Conservation (phyloP, 2,797 vertebrate genomes). For the Heteromormyrus szaboi region DNA sequence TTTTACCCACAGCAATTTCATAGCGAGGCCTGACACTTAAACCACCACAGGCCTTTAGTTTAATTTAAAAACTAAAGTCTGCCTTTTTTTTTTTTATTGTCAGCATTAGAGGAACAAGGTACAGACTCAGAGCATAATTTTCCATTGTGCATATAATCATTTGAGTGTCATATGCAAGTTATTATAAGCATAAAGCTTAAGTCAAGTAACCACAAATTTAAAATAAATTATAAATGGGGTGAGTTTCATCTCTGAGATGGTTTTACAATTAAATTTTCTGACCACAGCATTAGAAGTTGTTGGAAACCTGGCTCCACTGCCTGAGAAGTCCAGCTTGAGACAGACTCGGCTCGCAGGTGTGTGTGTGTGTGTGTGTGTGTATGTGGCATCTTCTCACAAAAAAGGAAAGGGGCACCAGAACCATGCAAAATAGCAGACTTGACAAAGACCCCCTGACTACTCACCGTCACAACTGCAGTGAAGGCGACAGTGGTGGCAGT, state of each 20-base stretch:
- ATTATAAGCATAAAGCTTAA: not conserved
- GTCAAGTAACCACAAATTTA: not conserved
- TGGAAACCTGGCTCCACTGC: not conserved
- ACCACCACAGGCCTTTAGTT: not conserved
- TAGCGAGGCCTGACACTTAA: not conserved
- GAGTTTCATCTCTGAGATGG: not conserved
- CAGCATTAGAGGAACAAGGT: not conserved
- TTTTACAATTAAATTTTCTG: not conserved
- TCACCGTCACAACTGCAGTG: conserved; percentile 83
- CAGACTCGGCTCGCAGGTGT: not conserved
- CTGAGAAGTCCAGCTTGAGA: not conserved
- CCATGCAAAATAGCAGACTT: not conserved
- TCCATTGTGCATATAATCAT: not conserved
- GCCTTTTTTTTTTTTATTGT: not conserved
- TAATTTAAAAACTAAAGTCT: not conserved
- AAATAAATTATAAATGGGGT: not conserved
- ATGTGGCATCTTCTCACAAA: not conserved
- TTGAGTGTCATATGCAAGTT: not conserved
- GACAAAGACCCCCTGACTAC: conserved; percentile 40
- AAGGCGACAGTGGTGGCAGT: conserved; percentile 21
- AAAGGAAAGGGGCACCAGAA: not conserved
- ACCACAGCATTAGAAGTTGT: not conserved
- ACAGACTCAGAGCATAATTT: not conserved
- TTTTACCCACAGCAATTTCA: not conserved
- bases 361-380: not conserved